Conservation (phyloP, 2,113 vertebrate species). For the Ceratotherium simum region DNA sequence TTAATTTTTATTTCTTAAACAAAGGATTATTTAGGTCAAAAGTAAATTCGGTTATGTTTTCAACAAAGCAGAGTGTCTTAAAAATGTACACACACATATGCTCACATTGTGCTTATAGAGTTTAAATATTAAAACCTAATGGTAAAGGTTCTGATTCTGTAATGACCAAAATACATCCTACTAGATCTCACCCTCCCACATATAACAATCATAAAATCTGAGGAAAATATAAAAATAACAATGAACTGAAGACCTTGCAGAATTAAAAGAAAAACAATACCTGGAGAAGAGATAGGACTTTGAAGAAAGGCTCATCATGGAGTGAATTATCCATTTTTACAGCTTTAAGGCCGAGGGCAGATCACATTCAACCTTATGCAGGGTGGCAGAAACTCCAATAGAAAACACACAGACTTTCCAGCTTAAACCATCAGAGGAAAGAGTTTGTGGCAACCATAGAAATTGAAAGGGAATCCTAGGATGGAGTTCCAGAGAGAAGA, state of each 20-base stretch:
- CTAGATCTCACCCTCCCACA: background rate
- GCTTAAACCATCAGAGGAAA: background rate
- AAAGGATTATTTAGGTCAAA: background rate
- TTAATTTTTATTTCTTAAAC: background rate
- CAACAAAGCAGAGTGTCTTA: background rate
- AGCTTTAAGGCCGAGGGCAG: background rate
- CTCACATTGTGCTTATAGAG: background rate
- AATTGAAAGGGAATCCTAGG: background rate
- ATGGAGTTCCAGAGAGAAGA: background rate
- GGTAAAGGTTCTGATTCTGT: background rate
- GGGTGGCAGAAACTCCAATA: background rate
- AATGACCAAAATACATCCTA: background rate
- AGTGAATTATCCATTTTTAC: background rate
- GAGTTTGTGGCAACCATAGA: background rate
- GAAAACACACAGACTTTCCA: background rate
- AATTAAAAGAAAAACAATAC: background rate
- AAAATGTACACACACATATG: background rate
- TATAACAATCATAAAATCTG: background rate
- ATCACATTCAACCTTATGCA: background rate
- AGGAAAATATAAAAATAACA: background rate
- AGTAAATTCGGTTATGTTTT: background rate
- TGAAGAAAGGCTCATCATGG: background rate
- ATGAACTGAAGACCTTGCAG: background rate
- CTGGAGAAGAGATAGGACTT: background rate
- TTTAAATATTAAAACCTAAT: background rate